Evolutionary conservation across 2,113 vertebrate species (phyloP), one percentile per base, ranked within the genome.

Genomic region (Phyllostomus discolor): DNA sequence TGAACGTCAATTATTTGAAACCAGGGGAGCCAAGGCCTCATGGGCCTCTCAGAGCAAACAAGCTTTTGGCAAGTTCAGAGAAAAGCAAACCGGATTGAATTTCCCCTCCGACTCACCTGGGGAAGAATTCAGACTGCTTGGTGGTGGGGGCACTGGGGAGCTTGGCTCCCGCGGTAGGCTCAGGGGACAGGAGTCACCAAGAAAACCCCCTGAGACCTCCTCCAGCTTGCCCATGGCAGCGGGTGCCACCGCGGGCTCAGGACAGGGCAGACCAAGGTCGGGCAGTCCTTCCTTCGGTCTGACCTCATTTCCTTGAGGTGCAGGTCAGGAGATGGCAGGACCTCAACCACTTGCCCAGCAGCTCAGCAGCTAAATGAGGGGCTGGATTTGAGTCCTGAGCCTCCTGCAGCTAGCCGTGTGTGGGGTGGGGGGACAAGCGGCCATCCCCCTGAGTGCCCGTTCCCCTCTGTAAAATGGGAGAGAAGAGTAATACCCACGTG

Each of bases 11-110:
- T 88, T 91, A 82, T 93, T 92, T 93, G 94, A 96, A 96, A 96
- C 90, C 2, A 0, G 95, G 93, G 89, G 91, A 76, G 91, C 86
- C 73, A n/a, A 93, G 70, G 93, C 94, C 89, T 94, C 5, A 12
- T 0, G 15, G 96, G 91, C 95, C 95, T 97, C 96, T 94, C 79
- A 59, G 82, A 97, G 96, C 96, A 97, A 98, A 97, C 97, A 98
- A 57, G 66, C 84, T 96, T 72, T 95, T 97, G 97, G 97, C 97
- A 96, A 82, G 87, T 91, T 86, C 33, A 88, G 70, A 92, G 91
- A 54, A 88, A 91, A 97, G 91, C 90, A 96, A 95, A 72, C 80
- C 38, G 72, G 95, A 97, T 98, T 92, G 94, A 96, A 96, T 98
- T 97, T 97, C 97, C 46, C n/a, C 64, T 90, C n/a, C 4, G 0